phyloP scores from a whole-genome alignment of 37 sponge, comb jelly and placozoan genomes.

The Spongilla lacustris region DNA sequence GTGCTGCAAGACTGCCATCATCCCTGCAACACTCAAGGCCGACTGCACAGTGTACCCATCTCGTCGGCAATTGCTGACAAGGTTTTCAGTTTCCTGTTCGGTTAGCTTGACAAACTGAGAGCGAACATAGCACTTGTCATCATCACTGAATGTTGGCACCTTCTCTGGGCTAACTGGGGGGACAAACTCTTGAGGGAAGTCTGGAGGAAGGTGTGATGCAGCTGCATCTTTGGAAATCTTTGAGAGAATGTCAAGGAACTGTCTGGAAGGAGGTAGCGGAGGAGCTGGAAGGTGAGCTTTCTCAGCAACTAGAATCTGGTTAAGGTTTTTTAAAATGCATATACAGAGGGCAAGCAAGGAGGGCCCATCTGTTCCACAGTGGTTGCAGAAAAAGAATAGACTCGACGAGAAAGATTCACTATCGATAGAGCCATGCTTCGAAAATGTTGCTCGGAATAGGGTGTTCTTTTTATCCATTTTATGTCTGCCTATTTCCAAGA shows the following conservation, averaged over 20 bases:
- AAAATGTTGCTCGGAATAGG: neutral
- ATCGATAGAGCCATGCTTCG: neutral
- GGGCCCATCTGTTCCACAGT: neutral
- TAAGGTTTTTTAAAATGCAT: neutral
- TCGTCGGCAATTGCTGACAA: neutral
- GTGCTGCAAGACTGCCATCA: neutral
- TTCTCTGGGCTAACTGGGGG: neutral
- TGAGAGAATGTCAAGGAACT: neutral
- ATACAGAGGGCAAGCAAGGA: neutral
- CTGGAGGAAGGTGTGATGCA: neutral
- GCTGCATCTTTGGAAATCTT: neutral
- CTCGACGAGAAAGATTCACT: neutral
- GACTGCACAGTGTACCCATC: neutral
- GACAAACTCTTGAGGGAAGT: neutral
- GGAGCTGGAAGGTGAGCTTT: neutral
- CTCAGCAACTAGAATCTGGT: neutral
- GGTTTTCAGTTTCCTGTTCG: neutral
- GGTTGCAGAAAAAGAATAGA: neutral
- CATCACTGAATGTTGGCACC: neutral
- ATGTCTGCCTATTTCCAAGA: neutral
- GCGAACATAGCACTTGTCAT: neutral
- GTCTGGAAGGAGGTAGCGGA: neutral
- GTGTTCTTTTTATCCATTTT: neutral
- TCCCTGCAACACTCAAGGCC: neutral
- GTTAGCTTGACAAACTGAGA: neutral